Conservation (phyloP, 2,797 vertebrate species). For the Coilia nasus region DNA sequence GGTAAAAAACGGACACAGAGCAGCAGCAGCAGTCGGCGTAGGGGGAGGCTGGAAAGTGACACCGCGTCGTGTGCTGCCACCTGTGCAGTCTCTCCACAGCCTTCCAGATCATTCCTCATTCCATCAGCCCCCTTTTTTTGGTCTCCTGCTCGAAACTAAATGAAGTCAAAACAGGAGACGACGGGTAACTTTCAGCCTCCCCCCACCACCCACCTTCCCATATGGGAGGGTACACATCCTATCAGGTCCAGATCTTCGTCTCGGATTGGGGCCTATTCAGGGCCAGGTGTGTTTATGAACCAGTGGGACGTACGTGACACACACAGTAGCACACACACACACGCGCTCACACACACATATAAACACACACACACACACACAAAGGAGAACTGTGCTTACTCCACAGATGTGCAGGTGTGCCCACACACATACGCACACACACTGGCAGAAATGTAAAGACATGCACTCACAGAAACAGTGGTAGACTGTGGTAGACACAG, state of each 20-base stretch:
- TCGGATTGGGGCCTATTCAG: neutral
- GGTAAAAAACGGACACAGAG: neutral
- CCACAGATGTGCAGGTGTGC: neutral
- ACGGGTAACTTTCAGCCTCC: neutral
- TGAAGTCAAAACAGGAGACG: neutral
- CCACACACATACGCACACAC: conserved; percentile 23
- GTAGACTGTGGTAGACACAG: too few species aligned
- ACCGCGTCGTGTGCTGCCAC: neutral
- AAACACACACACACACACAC: too few species aligned
- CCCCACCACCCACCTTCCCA: too few species aligned
- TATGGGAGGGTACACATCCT: neutral
- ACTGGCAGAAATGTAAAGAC: too few species aligned
- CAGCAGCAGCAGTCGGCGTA: neutral
- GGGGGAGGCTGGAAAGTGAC: neutral
- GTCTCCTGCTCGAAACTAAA: neutral
- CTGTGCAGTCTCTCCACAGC: neutral
- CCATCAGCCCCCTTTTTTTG: neutral
- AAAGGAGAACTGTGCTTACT: too few species aligned
- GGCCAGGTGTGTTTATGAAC: neutral
- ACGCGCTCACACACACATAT: neutral
- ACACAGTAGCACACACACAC: neutral
- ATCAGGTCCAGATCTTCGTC: too few species aligned
- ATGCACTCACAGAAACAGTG: too few species aligned
- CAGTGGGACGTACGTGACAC: neutral
- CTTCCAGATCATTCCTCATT: neutral